Percentiles rank a stretch among this genome's conserved stretches.
These are phyloP conservation scores for Orthosia incerta DNA, from an alignment of 2,888 invertebrate genomes.

Conservation along the genomic window DNA sequence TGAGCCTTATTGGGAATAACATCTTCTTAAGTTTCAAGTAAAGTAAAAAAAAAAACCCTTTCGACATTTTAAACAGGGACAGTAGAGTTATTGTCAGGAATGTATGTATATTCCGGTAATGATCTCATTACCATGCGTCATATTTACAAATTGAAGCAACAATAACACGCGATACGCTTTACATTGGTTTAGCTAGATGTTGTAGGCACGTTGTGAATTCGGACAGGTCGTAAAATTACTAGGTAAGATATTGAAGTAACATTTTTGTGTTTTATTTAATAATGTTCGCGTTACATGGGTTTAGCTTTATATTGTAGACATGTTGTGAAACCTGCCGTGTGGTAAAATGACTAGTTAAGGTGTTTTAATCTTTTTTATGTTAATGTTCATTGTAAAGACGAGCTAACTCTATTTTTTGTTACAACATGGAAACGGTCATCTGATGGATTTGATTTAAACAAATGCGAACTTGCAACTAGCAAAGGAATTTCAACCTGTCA, in stretches of 20 bases:
- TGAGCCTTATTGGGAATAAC: too few relatives aligned
- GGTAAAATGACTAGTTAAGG: too few relatives aligned
- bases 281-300: too few relatives aligned
- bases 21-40: too few relatives aligned
- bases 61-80: neutral
- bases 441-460: neutral
- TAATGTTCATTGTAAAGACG: neutral
- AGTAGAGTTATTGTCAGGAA: conserved; percentile 21
- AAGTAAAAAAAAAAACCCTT: neutral
- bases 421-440: too few relatives aligned
- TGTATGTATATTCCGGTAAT: conserved; percentile 24
- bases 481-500: neutral
- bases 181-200: conserved; percentile 37
- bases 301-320: too few relatives aligned
- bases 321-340: too few relatives aligned
- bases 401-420: neutral
- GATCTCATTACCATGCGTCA: conserved; percentile 42
- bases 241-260: neutral
- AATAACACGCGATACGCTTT: conserved; percentile 25
- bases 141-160: conserved; percentile 54
- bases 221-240: conserved; percentile 4
- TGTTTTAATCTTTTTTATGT: too few relatives aligned
- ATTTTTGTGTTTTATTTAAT: neutral
- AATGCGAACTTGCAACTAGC: neutral
- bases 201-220: neutral